These are phyloP conservation scores for Ommatoiulus sabulosus DNA, from an alignment of 2,888 invertebrate genomes.

Conservation along the genomic window DNA sequence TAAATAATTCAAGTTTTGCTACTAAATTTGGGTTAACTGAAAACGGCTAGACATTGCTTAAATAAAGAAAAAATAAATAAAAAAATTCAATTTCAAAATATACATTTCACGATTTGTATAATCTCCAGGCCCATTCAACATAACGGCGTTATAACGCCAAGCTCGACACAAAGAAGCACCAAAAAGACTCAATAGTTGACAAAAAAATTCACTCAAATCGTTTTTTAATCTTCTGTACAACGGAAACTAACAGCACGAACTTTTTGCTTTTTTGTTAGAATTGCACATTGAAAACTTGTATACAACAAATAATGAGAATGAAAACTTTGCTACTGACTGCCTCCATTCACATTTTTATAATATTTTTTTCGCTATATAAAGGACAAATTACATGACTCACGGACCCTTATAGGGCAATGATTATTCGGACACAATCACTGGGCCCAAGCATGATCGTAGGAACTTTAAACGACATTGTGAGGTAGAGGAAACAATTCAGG, in stretches of 20 bases:
- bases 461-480: conserved; percentile 58
- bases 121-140: neutral
- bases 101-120: conserved; percentile 18
- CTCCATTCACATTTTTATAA: conserved; percentile 57
- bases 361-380: conserved; percentile 57
- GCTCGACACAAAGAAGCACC: conserved; percentile 48
- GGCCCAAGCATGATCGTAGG: conserved; percentile 55
- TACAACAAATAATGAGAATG: conserved; percentile 59
- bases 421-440: conserved; percentile 58
- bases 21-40: neutral
- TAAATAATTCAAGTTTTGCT: neutral
- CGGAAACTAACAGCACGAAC: conserved; percentile 56
- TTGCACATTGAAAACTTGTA: conserved; percentile 58
- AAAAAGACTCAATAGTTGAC: conserved; percentile 55
- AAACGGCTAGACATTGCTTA: neutral
- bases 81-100: neutral
- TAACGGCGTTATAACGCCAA: neutral
- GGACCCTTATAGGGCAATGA: conserved; percentile 55
- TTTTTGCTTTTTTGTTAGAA: conserved; percentile 56
- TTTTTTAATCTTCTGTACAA: conserved; percentile 58
- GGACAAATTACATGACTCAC: conserved; percentile 57
- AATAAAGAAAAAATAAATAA: neutral
- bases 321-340: conserved; percentile 57
- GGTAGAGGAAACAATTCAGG: conserved; percentile 58
- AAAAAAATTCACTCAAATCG: conserved; percentile 53